Conservation (phyloP, 2,113 vertebrate species). For the Sisor rabdophorus region DNA sequence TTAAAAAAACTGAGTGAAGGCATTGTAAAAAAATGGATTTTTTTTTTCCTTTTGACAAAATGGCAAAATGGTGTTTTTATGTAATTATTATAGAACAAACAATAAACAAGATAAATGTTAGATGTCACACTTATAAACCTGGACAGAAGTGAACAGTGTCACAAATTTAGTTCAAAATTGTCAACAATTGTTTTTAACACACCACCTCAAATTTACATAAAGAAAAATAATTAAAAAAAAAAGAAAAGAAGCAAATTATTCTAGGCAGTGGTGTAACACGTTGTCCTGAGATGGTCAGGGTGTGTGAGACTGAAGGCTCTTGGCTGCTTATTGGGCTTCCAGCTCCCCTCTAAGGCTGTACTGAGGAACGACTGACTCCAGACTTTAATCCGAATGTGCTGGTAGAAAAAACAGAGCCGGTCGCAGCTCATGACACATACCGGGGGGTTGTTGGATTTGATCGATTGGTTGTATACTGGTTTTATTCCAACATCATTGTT, state of each 20-base stretch:
- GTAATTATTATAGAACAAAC: not conserved
- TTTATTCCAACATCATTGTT: not conserved
- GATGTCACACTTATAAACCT: not conserved
- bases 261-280: not conserved
- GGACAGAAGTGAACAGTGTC: not conserved
- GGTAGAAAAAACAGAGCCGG: not conserved
- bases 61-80: not conserved
- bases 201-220: not conserved
- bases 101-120: not conserved
- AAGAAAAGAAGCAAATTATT: not conserved
- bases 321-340: conserved; percentile 33
- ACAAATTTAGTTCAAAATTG: not conserved
- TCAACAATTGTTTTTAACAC: not conserved
- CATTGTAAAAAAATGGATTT: not conserved
- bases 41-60: not conserved
- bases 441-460: too few relatives aligned
- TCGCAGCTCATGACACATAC: not conserved
- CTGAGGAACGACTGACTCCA: conserved; percentile 13
- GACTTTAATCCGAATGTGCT: not conserved
- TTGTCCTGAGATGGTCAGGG: not conserved
- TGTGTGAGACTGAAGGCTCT: not conserved
- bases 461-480: not conserved
- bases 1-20: not conserved
- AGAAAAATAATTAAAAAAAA: not conserved
- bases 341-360: conserved; percentile 46